Evolutionary conservation across 2,797 vertebrate genomes (phyloP), one percentile per base, ranked within the genome.

Genomic region (Neosalanx taihuensis): DNA sequence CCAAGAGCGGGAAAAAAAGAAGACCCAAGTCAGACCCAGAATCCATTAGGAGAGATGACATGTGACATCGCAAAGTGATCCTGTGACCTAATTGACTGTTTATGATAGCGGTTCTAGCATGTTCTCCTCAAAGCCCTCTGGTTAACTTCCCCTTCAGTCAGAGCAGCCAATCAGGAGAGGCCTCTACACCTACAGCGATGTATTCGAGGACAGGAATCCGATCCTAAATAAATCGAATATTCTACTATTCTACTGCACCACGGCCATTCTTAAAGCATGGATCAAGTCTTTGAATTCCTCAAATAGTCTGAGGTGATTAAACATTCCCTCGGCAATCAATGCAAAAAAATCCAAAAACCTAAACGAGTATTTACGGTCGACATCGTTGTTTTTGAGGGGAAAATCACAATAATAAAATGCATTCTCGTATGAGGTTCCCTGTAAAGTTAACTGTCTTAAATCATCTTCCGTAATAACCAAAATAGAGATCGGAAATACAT

Each of bases 251-350:
- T 73, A 77, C 72, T 69, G 57, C 63, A 75, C 70, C 77, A 78
- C 66, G 66, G 76, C 67, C 59, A 71, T 79, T 77, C n/a, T 73
- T 80, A 72, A 87, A 90, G 87, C 83, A 81, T 73, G 85, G 87
- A 79, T 90, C 78, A 69, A 73, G 66, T 49, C 58, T 58, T 78
- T 72, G 68, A 87, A 33, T 71, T 5, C 51, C 51, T n/a, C 3
- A 53, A 53, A 53, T 53, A 53, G 18, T 41, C 12, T 10, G 37
- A 41, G 37, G 37, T 41, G 37, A 41, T 41, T 41, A 41, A 41
- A 12, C 37, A 41, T 41, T 41, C 10, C 37, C n/a, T 41, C 37
- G 10, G 37, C 37, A 12, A 41, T 41, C 37, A 12, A 41, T 41
- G 9, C 9, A 41, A 41, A 41, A 41, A 41, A n/a, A n/a, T n/a